These are phyloP conservation scores for Neopipo cinnamomea DNA, from an alignment of 2,113 vertebrate genomes.

Conservation along the genomic window DNA sequence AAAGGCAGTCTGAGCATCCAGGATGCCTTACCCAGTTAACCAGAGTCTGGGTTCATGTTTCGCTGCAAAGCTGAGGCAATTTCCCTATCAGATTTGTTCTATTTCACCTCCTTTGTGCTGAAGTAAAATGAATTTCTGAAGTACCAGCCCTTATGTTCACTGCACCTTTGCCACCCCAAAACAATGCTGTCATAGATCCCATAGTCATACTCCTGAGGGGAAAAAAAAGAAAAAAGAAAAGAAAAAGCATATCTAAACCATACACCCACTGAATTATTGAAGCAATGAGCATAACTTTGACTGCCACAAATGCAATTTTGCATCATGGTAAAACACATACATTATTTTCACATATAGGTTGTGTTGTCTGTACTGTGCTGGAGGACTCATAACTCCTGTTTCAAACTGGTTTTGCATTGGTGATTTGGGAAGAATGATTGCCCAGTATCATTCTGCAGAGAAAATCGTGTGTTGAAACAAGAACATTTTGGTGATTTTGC, in stretches of 20 bases:
- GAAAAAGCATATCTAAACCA: neutral
- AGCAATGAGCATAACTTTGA: neutral
- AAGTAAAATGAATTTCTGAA: neutral
- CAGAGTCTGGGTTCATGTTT: neutral
- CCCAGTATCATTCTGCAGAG: neutral
- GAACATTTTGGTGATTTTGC: neutral
- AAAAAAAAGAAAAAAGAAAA: neutral
- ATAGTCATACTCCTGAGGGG: neutral
- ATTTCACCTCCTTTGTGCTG: neutral
- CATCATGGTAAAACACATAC: neutral
- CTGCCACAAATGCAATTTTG: neutral
- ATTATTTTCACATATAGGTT: neutral
- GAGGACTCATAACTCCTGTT: neutral
- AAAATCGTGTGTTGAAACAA: neutral
- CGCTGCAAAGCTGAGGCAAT: neutral
- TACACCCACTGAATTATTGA: neutral
- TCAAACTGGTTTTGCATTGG: neutral
- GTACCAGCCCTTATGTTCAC: rapidly evolving
- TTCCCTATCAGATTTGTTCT: neutral
- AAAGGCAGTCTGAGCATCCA: neutral
- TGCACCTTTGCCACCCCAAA: neutral
- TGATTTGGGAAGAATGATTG: neutral
- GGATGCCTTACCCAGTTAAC: neutral
- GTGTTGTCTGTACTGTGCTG: neutral
- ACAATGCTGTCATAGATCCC: neutral